phyloP scores from a whole-genome alignment of 2,113 vertebrate species.

The Cyprinus carpio region DNA sequence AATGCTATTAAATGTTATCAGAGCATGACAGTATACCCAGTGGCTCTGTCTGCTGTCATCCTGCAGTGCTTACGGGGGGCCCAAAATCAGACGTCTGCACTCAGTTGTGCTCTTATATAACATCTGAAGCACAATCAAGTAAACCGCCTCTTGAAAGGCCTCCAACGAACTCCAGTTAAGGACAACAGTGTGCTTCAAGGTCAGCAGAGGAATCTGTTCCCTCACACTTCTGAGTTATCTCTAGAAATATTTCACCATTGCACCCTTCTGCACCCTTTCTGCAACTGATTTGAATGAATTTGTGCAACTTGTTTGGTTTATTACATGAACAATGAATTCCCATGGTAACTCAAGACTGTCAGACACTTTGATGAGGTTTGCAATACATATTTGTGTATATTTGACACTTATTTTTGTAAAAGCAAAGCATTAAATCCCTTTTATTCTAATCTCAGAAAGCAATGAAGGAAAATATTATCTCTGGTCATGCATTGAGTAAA shows the following conservation, averaged over 20 bases:
- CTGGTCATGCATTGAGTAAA: conserved; percentile 48
- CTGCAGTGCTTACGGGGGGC: not conserved
- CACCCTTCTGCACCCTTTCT: not conserved
- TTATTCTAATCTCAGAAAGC: conserved; percentile 37
- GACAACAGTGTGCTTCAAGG: not conserved
- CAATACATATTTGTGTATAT: conserved; percentile 27
- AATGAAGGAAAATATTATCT: conserved; percentile 49
- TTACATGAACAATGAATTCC: not conserved
- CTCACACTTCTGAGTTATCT: not conserved
- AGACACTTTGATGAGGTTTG: not conserved
- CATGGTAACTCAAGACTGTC: not conserved
- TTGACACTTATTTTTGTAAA: not conserved
- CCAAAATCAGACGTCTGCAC: conserved; percentile 35
- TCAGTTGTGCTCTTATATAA: conserved; percentile 42
- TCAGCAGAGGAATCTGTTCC: not conserved
- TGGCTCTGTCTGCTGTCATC: conserved; percentile 26
- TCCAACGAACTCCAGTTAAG: not conserved
- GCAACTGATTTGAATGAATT: not conserved
- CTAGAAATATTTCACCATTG: not conserved
- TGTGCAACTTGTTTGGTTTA: not conserved
- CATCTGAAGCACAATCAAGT: conserved; percentile 41
- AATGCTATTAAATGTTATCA: conserved; percentile 35
- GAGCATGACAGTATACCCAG: conserved; percentile 33
- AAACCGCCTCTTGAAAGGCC: conserved; percentile 15
- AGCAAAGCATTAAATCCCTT: conserved; percentile 20